phyloP scores from a whole-genome alignment of 2,113 vertebrate species.

The Prietella phreatophila region DNA sequence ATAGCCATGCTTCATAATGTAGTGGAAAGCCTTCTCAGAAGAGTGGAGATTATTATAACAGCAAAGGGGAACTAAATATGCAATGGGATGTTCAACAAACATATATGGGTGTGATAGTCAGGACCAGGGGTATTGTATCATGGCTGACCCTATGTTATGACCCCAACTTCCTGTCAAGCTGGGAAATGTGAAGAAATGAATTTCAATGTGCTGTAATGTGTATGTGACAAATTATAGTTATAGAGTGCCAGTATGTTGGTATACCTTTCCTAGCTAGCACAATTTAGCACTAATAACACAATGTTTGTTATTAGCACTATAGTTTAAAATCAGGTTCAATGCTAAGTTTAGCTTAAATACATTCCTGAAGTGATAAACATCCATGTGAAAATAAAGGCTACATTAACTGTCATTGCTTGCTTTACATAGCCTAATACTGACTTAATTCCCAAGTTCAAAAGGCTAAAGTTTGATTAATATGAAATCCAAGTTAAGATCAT shows the following conservation, averaged over 20 bases:
- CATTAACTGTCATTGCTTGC: not conserved
- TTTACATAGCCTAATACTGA: not conserved
- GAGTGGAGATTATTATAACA: too few species aligned
- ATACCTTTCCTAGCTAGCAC: not conserved
- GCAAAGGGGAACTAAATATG: too few species aligned
- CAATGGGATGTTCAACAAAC: too few species aligned
- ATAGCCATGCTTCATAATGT: too few species aligned
- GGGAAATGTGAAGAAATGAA: not conserved
- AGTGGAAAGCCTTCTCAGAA: too few species aligned
- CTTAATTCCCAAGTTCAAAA: not conserved
- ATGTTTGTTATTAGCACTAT: not conserved
- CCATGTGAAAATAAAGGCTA: not conserved
- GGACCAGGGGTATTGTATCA: not conserved
- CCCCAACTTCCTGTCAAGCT: not conserved
- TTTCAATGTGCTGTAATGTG: not conserved
- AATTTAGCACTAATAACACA: not conserved
- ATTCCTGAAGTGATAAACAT: not conserved
- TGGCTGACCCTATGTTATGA: not conserved
- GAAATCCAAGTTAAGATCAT: not conserved
- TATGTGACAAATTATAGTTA: not conserved
- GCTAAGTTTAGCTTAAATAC: not conserved
- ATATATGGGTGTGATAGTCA: not conserved
- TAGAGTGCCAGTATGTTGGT: not conserved
- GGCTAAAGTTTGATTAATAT: not conserved
- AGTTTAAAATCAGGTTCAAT: not conserved